Base-by-base conservation (phyloP, 23 tunicate genomes). In the Ascidia mentula region DNA sequence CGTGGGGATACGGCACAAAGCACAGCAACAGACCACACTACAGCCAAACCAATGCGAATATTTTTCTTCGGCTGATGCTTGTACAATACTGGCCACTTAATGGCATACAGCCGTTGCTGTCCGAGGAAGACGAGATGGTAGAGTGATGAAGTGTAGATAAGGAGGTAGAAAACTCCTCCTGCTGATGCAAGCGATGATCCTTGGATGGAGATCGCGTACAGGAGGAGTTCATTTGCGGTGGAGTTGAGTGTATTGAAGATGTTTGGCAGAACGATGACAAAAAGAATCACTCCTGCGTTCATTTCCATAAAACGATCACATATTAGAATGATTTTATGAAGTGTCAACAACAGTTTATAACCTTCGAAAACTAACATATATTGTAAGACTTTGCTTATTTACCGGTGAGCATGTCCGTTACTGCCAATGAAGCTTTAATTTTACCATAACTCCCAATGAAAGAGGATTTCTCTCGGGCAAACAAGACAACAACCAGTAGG, bases 101-200 rank as follows among this genome's bases (percentile, higher is more conserved):
- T 70, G 7, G 74, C 74, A 31, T 70, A 70, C 37, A 70, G 32
- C 4, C 74, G 74, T 70, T 70, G 74, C 38, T 3, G 7, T 9
- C 74, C 74, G 13, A 70, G 74, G 30, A 34, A 70, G 3, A 70
- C 74, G 7, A 70, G 74, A 70, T 70, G 74, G 39, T 70, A 70
- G 1, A 70, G 39, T 2, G 74, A 70, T 32, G 74, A 5, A 3
- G 74, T 34, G 13, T 7, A 70, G 74, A 5, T 9, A 20, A 70
- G 34, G 6, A 70, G 1, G 34, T 32, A 70, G 1, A 70, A 20
- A 1, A 70, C 13, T 70, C 74, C 74, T 3, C 74, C 74, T 1
- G 34, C 37, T 3, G 13, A 3, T 1, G 74, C 74, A 22, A 3
- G 74, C 4, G 74, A 2, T 6, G 74, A 70, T 34, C 74, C 74